Base-by-base conservation (phyloP, 2,797 vertebrate species). In the Gastrophryne carolinensis region DNA sequence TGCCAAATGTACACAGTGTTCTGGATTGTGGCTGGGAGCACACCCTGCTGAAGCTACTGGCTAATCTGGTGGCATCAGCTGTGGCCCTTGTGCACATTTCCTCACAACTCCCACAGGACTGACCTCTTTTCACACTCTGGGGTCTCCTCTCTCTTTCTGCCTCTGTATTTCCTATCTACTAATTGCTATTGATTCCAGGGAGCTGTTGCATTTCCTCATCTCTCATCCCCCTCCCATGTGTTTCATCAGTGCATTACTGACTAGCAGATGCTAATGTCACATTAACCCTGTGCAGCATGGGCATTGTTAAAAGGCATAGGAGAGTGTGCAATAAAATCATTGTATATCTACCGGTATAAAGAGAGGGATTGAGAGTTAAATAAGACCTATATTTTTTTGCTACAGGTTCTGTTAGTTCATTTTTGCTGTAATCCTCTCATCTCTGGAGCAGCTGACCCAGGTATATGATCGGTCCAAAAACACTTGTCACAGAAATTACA, bases 151-250 rank as follows among this genome's bases (percentile, higher is more conserved):
- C 39, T 37, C 19, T 47, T n/a, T 39, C 27, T 70, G 29, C 39
- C 41, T 57, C 74, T 64, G 49, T 57, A 37, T 77, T 71, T 77
- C 67, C 58, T 60, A 64, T 77, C 29, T 64, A 65, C 66, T 77
- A 77, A 77, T 77, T 71, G 67, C 29, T 64, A 71, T 77, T 71
- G 75, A 77, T 77, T 77, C 12, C 37, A 50, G 34, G 62, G 58
- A 77, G 58, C 58, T 49, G 50, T 56, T 77, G 44, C 66, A 63
- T 63, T 71, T 64, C 50, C 67, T 64, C 67, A 64, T 41, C 50
- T 39, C 53, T 47, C 53, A 26, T 11, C 49, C 72, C 60, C 63
- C 64, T 62, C 53, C 72, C 24, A 9, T 29, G 19, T 65, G 50
- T 29, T 66, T 32, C 35, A 41, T 47, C 52, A 75, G 64, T 70